Evolutionary conservation across 1,140 invertebrate species (phyloP).

Genomic region (Ceratosolen solmsi): DNA sequence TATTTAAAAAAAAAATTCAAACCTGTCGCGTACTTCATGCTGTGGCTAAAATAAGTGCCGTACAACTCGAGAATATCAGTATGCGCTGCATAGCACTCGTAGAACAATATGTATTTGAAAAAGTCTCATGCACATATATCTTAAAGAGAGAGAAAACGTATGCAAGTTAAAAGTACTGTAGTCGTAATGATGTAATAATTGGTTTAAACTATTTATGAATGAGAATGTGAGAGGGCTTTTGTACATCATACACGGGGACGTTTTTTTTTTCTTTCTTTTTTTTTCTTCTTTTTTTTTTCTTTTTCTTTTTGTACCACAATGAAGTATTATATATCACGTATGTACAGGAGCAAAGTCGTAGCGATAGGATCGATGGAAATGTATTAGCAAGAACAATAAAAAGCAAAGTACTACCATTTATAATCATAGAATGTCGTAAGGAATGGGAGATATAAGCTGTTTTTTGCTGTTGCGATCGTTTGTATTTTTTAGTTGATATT

Average conservation of each 20-base stretch:
- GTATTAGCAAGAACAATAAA: constrained; percentile 37
- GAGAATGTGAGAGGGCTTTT: constrained; percentile 38
- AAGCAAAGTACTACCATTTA: constrained; percentile 19
- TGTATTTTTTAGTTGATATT: constrained; percentile 44
- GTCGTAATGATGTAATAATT: constrained; percentile 31
- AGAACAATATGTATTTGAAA: constrained; percentile 21
- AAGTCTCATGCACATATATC: constrained; percentile 22
- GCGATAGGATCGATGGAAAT: constrained; percentile 64
- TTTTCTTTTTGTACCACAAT: too few relatives aligned
- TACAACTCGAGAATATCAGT: constrained; percentile 37
- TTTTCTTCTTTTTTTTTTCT: too few relatives aligned
- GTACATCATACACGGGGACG: constrained; percentile 35
- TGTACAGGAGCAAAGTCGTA: constrained; percentile 53
- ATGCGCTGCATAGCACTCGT: constrained; percentile 40
- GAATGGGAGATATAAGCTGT: constrained; percentile 53
- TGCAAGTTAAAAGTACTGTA: constrained; percentile 31
- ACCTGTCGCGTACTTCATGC: constrained; percentile 1
- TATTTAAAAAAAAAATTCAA: background rate
- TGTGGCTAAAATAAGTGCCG: constrained; percentile 22
- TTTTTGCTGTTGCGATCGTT: constrained; percentile 41
- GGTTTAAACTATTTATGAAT: constrained; percentile 33
- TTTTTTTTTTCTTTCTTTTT: too few relatives aligned
- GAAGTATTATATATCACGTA: constrained; percentile 40
- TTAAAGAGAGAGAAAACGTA: constrained; percentile 20
- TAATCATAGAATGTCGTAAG: constrained; percentile 51